Conservation (phyloP, 2,113 vertebrate genomes). For the Myocastor coypus region DNA sequence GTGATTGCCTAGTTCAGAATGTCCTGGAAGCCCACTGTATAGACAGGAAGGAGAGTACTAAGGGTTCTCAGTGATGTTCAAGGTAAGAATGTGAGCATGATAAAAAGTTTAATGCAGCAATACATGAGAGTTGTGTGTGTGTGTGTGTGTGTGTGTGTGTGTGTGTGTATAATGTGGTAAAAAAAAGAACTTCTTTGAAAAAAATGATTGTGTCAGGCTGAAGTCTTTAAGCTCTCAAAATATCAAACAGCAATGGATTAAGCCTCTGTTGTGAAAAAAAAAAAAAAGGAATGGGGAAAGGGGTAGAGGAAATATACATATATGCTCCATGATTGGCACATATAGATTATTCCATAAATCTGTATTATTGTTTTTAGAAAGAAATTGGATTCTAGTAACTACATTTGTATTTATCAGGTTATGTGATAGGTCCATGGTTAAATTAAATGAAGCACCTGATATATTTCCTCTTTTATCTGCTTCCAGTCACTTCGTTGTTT, state of each 20-base stretch:
- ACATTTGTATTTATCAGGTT: background rate
- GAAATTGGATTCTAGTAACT: background rate
- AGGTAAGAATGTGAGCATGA: background rate
- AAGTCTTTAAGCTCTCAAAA: conserved; percentile 48
- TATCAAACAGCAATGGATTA: background rate
- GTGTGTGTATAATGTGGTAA: background rate
- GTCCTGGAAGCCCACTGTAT: background rate
- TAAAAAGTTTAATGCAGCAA: background rate
- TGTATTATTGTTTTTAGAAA: background rate
- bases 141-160: background rate
- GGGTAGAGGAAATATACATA: too few species aligned
- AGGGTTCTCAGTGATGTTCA: background rate
- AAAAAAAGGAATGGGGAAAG: too few species aligned
- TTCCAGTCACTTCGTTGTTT: too few species aligned
- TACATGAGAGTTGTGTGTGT: background rate
- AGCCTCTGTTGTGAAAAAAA: too few species aligned
- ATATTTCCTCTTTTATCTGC: too few species aligned
- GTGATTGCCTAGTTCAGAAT: background rate
- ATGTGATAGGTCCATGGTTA: background rate
- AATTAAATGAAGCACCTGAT: too few species aligned
- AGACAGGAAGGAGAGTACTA: fast-evolving
- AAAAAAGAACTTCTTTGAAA: background rate
- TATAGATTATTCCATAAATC: background rate
- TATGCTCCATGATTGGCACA: too few species aligned
- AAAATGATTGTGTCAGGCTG: background rate